Percentiles rank a stretch among this genome's conserved stretches.
phyloP scores from a whole-genome alignment of 2,113 vertebrate species.

The Condylura cristata region DNA sequence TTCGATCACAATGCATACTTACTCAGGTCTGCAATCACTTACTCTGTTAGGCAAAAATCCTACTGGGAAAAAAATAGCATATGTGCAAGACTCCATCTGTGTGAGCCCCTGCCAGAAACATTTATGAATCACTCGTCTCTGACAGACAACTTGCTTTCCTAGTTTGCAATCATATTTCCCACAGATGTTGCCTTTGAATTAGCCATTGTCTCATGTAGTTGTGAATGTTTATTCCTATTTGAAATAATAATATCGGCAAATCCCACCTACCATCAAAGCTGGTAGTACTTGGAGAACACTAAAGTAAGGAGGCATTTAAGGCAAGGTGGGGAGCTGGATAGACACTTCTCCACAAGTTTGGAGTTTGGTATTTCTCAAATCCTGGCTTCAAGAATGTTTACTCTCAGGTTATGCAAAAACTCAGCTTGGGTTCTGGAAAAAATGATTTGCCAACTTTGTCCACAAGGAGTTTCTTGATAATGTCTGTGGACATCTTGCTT shows the following conservation, averaged over 20 bases:
- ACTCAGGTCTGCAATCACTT: conserved; percentile 74
- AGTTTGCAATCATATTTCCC: conserved; percentile 81
- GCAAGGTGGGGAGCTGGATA: conserved; percentile 39
- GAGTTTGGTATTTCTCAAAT: conserved; percentile 67
- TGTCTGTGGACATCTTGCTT: conserved; percentile 59
- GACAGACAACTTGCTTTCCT: conserved; percentile 77
- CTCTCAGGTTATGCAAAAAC: conserved; percentile 71
- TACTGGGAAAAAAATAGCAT: conserved; percentile 69
- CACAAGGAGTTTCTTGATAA: conserved; percentile 64
- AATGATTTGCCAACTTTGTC: conserved; percentile 58
- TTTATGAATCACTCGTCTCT: conserved; percentile 80
- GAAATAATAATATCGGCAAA: conserved; percentile 61
- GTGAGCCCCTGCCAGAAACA: conserved; percentile 81
- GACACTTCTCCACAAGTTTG: conserved; percentile 39
- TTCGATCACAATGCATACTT: conserved; percentile 27
- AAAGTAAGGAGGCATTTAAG: conserved; percentile 17
- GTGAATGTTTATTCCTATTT: conserved; percentile 70
- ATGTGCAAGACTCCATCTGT: conserved; percentile 69
- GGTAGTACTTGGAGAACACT: not conserved
- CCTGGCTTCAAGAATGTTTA: conserved; percentile 67
- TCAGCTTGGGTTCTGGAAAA: conserved; percentile 72
- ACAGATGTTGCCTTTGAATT: conserved; percentile 81
- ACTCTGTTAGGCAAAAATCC: conserved; percentile 74
- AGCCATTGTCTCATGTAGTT: conserved; percentile 79
- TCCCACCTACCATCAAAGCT: conserved; percentile 30